Base-by-base conservation (phyloP, 2,113 vertebrate species). In the Cinclus cinclus region DNA sequence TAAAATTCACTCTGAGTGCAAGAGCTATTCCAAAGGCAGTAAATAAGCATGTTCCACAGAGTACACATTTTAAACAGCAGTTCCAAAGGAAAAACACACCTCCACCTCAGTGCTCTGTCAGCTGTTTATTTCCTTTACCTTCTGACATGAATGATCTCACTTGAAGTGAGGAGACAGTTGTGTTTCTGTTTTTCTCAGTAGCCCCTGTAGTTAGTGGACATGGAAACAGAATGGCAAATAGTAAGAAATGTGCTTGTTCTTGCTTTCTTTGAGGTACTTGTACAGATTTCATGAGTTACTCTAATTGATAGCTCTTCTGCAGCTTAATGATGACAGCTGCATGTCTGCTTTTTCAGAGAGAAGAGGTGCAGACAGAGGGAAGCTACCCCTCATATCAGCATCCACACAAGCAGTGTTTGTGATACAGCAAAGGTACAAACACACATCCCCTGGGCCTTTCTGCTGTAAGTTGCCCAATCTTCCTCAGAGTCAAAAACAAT, bases 101-200 rank as follows among this genome's bases (percentile, higher is more conserved):
- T 94, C 84, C 70, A 91, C 65, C 92, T 87, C 84, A 89, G 44
- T n/a, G 46, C 74, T 65, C 83, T 94, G 62, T 84, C 62, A 58
- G 58, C 70, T 89, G 28, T 82, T 92, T 92, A 52, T 95, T 95
- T 84, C 70, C 46, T 94, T 92, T 94, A 74, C 31, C 37, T 82
- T 35, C 49, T 6, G 9, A 87, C 49, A n/a, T 33, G 87, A 89
- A 87, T 87, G 62, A 80, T 76, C 78, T 91, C 62, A 55, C 70
- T 85, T 69, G 41, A 94, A 95, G 50, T n/a, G 74, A 91, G 81
- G 74, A 84, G 87, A 46, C 53, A 69, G 83, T 53, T 91, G 28
- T 53, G 42, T 62, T 73, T 83, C 53, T 89, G 42, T 49, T 90
- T 94, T 91, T 25, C 71, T 76, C 5, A 1, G 41, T 42, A 69